Conservation (phyloP, 2,888 invertebrate genomes). For the Acleris cristana region DNA sequence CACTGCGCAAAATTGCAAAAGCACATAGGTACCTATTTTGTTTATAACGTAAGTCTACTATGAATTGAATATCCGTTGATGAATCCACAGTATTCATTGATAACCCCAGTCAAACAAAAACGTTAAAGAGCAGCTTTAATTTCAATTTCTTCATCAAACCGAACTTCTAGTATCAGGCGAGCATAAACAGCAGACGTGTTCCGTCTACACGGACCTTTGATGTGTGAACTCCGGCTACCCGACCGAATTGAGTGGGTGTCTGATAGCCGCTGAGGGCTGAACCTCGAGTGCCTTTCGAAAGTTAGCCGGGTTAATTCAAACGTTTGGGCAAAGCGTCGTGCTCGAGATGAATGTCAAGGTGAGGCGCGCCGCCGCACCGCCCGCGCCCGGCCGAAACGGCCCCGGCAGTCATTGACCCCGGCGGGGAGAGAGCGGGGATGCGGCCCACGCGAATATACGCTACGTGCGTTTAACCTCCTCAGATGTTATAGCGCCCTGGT, state of each 20-base stretch:
- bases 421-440: slow-evolving; percentile 59
- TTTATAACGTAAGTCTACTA: too few species aligned
- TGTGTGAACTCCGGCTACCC: slow-evolving; percentile 44
- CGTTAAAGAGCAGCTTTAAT: slow-evolving; percentile 30
- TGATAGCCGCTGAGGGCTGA: slow-evolving; percentile 47
- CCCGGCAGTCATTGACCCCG: slow-evolving; percentile 77
- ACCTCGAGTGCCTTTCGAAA: slow-evolving; percentile 55
- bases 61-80: neutral
- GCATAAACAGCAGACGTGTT: slow-evolving; percentile 47
- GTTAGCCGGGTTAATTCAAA: slow-evolving; percentile 72
- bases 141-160: slow-evolving; percentile 39
- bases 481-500: slow-evolving; percentile 71
- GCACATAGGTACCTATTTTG: too few species aligned
- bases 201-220: slow-evolving; percentile 43
- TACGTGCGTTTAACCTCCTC: slow-evolving; percentile 71
- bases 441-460: slow-evolving; percentile 81
- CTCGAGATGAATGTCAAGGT: slow-evolving; percentile 84
- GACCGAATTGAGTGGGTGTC: slow-evolving; percentile 51
- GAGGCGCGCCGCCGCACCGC: slow-evolving; percentile 75
- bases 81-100: slow-evolving; percentile 21
- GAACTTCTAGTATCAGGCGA: slow-evolving; percentile 50
- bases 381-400: slow-evolving; percentile 72
- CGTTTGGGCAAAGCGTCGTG: slow-evolving; percentile 76
- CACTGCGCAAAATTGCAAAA: too few species aligned
- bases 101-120: slow-evolving; percentile 22